Evolutionary conservation across 2,797 vertebrate species (phyloP), one percentile per base, ranked within the genome.

Genomic region (Semotilus atromaculatus): DNA sequence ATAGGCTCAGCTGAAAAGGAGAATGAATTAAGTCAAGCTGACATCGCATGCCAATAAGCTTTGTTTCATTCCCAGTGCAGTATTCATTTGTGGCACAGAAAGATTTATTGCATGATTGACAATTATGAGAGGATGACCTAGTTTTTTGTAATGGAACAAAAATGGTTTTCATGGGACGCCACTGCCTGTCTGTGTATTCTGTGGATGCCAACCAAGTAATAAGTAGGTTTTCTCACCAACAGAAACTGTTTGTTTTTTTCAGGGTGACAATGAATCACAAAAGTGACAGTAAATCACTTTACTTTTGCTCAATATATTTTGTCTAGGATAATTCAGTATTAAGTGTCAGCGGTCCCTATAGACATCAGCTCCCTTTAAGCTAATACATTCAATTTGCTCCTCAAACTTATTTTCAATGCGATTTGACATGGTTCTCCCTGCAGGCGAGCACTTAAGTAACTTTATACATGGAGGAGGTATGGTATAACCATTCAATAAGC

Each of bases 41-140:
- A 96, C 95, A 95, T 94, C 91, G 95, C 95, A 96, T 96, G 96
- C 94, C 96, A 96, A 96, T 96, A 96, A 95, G 95, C 95, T 96
- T 96, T 96, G 96, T 97, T 95, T 96, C 95, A 95, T 95, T 96
- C 93, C 94, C 94, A 94, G 94, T 94, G 95, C 95, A 89, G 94
- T 93, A 96, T 96, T 96, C 95, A 96, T 96, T 96, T 96, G 94
- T 93, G 94, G 93, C 94, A 95, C 94, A 94, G 93, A 94, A 93
- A 96, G 95, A 96, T 97, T 96, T 97, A 96, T 96, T 97, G 95
- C 95, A 96, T 96, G 96, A 96, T 97, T 96, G 96, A 96, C 96
- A 97, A 97, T 96, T 96, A 96, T 96, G 95, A 96, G 96, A 95
- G 94, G 96, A 94, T 96, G 96, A 96, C 96, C 96, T 96, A 95